Base-by-base conservation (phyloP, 1,140 invertebrate genomes). In the Drosophila mayri region DNA sequence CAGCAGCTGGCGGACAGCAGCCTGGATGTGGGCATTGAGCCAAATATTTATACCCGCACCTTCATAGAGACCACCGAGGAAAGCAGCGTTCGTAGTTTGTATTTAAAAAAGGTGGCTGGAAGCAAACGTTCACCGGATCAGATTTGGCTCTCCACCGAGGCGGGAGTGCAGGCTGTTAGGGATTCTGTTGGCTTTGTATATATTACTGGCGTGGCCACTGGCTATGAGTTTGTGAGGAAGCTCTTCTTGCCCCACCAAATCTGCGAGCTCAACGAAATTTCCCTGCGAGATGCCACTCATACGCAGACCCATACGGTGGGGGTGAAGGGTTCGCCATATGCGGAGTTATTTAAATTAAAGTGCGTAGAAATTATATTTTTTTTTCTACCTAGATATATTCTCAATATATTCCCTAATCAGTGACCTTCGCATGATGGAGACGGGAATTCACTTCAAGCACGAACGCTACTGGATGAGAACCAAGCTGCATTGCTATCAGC, bases 1-100 rank as follows among this genome's bases (percentile, higher is more conserved):
- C 71, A 88, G 28, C 90, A 92, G 35, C 59, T 92, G 35, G 91
- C 91, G 2, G 91, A 92, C 25, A 92, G 91, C 68, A 72, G 61
- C n/a, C 63, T 92, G 30, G 79, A 92, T 12, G 81, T 92, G 0
- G 80, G 75, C 0, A 46, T 92, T 0, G 90, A 92, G 37, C 81
- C 90, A 0, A 43, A 57, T 5, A 46, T 79, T 0, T 92, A 91
- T 46, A 92, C 82, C 0, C 57, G 71, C 4, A 47, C 54, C 12
- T 92, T 80, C 64, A 25, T 91, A 5, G 76, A 82, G 60, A 79
- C 76, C 1, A 59, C 86, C 1, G 63, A 57, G 28, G 43, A 64
- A 38, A 3, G 46, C 20, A 76, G 71, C 11, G 63, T 83, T 0
- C 79, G 43, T 1, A 90, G 74, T 25, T 40, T 90, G 7, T 82